A percentile compares a stretch with the other conserved stretches of the same genome.
Conservation (phyloP, 2,888 invertebrate genomes). For the Campaea margaritaria region DNA sequence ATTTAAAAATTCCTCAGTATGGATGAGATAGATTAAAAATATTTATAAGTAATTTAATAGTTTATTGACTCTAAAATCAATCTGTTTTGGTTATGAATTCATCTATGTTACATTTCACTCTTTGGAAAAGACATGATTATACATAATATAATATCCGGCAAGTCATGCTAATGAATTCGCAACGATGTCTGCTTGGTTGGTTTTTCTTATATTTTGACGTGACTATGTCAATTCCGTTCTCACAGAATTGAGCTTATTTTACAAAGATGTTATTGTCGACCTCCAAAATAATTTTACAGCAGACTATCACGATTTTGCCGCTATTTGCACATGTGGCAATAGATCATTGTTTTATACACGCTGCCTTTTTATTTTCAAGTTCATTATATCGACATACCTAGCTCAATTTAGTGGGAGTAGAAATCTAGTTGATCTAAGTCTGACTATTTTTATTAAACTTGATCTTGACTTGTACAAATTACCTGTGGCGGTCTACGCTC, state of each 20-base stretch:
- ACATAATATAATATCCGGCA: slow-evolving; percentile 23
- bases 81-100: slow-evolving; percentile 10
- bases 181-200: not conserved
- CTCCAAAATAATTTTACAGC: slow-evolving; percentile 7
- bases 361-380: slow-evolving; percentile 13
- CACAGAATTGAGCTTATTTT: slow-evolving; percentile 8
- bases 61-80: slow-evolving; percentile 1
- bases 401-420: slow-evolving; percentile 36
- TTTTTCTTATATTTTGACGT: not conserved
- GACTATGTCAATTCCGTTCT: slow-evolving; percentile 1
- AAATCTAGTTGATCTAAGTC: slow-evolving; percentile 52
- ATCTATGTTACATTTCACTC: slow-evolving; percentile 4
- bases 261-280: slow-evolving; percentile 11
- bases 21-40: slow-evolving; percentile 10
- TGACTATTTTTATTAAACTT: slow-evolving; percentile 60
- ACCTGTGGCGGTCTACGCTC: slow-evolving; percentile 34
- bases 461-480: slow-evolving; percentile 55
- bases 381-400: slow-evolving; percentile 28
- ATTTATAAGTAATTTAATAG: slow-evolving; percentile 14
- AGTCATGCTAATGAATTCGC: slow-evolving; percentile 17
- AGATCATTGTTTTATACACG: not conserved
- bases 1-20: slow-evolving; percentile 5
- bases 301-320: slow-evolving; percentile 8
- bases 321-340: slow-evolving; percentile 14
- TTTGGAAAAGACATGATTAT: slow-evolving; percentile 11